phyloP scores from a whole-genome alignment of 2,797 vertebrate species.

The Arrhamphus sclerolepis region DNA sequence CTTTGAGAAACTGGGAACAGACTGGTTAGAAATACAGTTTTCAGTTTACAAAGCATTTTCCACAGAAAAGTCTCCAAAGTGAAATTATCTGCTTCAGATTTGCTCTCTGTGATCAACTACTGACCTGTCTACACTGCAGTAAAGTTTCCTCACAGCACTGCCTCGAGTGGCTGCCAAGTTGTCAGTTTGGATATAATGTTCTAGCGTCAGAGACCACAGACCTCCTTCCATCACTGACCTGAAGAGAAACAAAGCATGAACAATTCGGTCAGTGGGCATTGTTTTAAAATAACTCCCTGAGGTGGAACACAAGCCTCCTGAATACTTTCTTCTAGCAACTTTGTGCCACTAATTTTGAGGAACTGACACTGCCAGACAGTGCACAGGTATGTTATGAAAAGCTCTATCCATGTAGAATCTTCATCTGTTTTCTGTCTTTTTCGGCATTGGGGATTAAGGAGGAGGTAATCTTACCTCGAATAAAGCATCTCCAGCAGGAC shows the following conservation, averaged over 20 bases:
- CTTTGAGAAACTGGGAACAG: slow-evolving; percentile 89
- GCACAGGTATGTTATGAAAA: too few relatives aligned
- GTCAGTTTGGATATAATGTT: slow-evolving; percentile 79
- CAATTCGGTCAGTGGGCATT: not conserved
- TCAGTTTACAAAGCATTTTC: slow-evolving; percentile 5
- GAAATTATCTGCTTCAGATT: slow-evolving; percentile 17
- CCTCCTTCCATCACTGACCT: slow-evolving; percentile 88
- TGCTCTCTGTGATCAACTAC: not conserved
- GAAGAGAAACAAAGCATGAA: slow-evolving; percentile 41
- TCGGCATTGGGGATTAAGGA: not conserved
- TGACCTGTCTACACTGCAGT: slow-evolving; percentile 85
- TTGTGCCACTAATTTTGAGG: too few relatives aligned
- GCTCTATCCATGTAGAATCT: too few relatives aligned
- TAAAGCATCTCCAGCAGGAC: slow-evolving; percentile 83
- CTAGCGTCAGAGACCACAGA: slow-evolving; percentile 91
- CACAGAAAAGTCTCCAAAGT: not conserved
- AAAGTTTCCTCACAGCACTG: slow-evolving; percentile 78
- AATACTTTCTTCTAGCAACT: too few relatives aligned
- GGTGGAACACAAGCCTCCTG: too few relatives aligned
- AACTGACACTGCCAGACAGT: too few relatives aligned
- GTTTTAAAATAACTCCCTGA: not conserved
- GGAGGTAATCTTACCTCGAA: slow-evolving; percentile 81
- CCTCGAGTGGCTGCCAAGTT: slow-evolving; percentile 56
- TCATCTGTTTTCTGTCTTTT: not conserved
- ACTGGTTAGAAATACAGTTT: slow-evolving; percentile 71